Conservation (phyloP, 2,888 invertebrate genomes). For the Orthonevra nobilis region DNA sequence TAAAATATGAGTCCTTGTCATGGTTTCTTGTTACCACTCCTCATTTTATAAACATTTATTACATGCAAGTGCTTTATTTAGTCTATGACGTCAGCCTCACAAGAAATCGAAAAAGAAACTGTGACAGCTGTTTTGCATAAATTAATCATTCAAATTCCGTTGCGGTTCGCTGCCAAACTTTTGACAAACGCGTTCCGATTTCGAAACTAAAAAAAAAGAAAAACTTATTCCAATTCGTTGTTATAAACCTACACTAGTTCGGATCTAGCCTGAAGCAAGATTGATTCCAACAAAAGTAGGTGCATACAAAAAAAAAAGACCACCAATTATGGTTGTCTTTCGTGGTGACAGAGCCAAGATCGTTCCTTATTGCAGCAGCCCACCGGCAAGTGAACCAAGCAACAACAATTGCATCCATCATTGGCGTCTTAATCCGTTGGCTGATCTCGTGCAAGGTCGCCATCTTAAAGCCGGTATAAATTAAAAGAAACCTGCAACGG, state of each 20-base stretch:
- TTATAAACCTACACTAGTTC: too few species aligned
- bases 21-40: too few species aligned
- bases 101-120: too few species aligned
- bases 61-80: too few species aligned
- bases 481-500: not conserved
- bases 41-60: too few species aligned
- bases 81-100: not conserved
- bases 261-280: slow-evolving; percentile 3
- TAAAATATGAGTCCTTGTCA: too few species aligned
- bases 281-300: slow-evolving; percentile 18
- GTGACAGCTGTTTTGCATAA: slow-evolving; percentile 13
- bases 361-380: not conserved
- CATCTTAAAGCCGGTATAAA: slow-evolving; percentile 10
- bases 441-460: slow-evolving; percentile 63
- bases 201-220: not conserved
- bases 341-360: not conserved
- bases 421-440: slow-evolving; percentile 39
- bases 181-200: slow-evolving; percentile 4
- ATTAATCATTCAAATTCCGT: not conserved
- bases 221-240: too few species aligned
- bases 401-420: slow-evolving; percentile 47
- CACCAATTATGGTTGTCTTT: not conserved
- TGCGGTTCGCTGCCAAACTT: slow-evolving; percentile 4
- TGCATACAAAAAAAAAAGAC: slow-evolving; percentile 12
- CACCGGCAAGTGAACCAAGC: not conserved